A percentile compares a stretch with the other conserved stretches of the same genome.
These are phyloP conservation scores for Mythimna impura DNA, from an alignment of 2,888 invertebrate species.

Conservation along the genomic window DNA sequence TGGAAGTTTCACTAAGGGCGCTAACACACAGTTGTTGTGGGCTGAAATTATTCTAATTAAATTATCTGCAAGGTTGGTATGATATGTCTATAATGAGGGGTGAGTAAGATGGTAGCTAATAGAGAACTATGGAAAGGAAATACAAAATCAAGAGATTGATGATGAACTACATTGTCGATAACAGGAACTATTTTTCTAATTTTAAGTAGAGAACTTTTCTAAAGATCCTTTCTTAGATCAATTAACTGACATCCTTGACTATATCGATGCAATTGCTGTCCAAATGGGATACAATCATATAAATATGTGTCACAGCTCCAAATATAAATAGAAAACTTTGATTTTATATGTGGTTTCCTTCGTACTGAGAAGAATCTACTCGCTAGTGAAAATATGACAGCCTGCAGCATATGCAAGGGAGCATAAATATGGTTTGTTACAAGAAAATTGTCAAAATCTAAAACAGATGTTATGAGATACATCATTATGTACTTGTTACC, in stretches of 20 bases:
- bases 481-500: slow-evolving; percentile 12
- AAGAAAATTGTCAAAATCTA: background rate
- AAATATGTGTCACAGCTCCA: background rate
- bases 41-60: background rate
- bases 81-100: no score
- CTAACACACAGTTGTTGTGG: slow-evolving; percentile 15
- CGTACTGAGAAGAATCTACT: background rate
- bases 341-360: background rate
- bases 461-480: background rate
- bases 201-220: background rate
- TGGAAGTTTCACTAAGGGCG: slow-evolving; percentile 59
- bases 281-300: background rate
- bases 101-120: no score
- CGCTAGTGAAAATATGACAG: background rate
- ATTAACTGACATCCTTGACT: background rate
- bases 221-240: background rate
- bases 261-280: background rate
- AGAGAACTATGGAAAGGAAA: no score
- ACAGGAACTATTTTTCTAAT: background rate
- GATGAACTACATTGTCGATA: background rate
- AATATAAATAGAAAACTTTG: background rate
- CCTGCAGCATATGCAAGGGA: background rate
- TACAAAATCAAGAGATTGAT: background rate
- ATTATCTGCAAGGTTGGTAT: background rate
- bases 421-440: background rate